Evolutionary conservation across 2,113 vertebrate genomes (phyloP).

Genomic region (Anthoscopus minutus): DNA sequence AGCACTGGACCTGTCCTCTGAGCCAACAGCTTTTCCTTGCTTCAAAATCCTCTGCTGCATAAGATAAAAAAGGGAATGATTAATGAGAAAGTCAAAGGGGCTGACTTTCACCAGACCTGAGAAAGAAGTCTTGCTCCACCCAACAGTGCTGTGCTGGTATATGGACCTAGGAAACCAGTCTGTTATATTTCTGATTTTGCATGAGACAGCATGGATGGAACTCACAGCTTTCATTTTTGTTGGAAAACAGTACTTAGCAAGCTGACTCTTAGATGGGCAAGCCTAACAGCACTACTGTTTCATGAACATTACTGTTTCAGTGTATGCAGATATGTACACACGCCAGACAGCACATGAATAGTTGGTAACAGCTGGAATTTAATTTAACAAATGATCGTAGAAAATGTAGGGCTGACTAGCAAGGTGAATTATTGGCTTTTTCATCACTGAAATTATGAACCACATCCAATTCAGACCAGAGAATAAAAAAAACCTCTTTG

Average conservation of each 20-base stretch:
- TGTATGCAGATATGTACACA: background rate
- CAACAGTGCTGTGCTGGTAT: background rate
- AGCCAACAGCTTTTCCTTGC: background rate
- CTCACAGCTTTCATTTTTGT: background rate
- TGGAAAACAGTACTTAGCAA: background rate
- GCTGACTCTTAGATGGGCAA: background rate
- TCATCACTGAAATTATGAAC: background rate
- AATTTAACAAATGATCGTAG: slow-evolving; percentile 53
- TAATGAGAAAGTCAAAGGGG: background rate
- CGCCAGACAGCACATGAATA: background rate
- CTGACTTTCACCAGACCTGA: background rate
- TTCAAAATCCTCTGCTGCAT: background rate
- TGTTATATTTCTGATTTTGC: background rate
- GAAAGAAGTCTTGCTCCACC: background rate
- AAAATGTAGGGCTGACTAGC: slow-evolving; percentile 30
- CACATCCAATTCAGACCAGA: background rate
- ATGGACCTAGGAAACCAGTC: background rate
- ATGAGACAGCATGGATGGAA: background rate
- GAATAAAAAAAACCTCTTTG: slow-evolving; percentile 17
- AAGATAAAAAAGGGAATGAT: background rate
- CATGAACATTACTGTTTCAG: background rate
- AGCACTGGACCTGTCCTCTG: background rate
- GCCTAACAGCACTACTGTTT: background rate
- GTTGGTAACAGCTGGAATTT: slow-evolving; percentile 40
- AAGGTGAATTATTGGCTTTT: slow-evolving; percentile 47